Conservation (phyloP, 2,888 invertebrate species). For the Suillia variegata region DNA sequence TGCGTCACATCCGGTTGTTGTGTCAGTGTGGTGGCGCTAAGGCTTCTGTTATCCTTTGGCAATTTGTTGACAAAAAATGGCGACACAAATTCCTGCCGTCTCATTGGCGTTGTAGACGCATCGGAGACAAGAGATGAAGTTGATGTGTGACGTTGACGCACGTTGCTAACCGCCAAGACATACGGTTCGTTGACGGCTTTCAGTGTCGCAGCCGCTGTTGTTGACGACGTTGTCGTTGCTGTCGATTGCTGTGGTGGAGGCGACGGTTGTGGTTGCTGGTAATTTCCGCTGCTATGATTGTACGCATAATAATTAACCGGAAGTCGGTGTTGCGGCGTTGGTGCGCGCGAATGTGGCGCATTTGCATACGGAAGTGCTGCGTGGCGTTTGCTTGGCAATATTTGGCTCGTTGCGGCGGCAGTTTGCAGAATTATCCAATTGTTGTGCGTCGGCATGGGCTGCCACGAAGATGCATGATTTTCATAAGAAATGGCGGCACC, state of each 20-base stretch:
- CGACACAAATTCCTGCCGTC: no score
- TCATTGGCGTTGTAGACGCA: no score
- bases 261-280: slow-evolving; percentile 38
- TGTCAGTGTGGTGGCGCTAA: neutral
- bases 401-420: slow-evolving; percentile 24
- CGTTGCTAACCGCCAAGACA: slow-evolving; percentile 14
- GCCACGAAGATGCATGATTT: slow-evolving; percentile 37
- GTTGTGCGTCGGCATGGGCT: slow-evolving; percentile 38
- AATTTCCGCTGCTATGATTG: slow-evolving; percentile 46
- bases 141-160: neutral
- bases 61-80: no score
- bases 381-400: slow-evolving; percentile 2
- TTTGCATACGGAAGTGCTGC: slow-evolving; percentile 14
- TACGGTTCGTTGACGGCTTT: slow-evolving; percentile 15
- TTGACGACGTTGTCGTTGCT: no score
- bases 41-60: neutral
- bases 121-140: neutral
- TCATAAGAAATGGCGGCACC: slow-evolving; percentile 18
- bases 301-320: slow-evolving; percentile 49
- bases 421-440: slow-evolving; percentile 47
- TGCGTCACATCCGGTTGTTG: neutral
- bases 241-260: slow-evolving; percentile 17
- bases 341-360: slow-evolving; percentile 15
- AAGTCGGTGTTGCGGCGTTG: slow-evolving; percentile 28
- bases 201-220: no score